Percentiles rank a stretch among this genome's conserved stretches.
Evolutionary conservation across 2,888 invertebrate genomes (phyloP).

Genomic region (Schizotus pectinicornis): DNA sequence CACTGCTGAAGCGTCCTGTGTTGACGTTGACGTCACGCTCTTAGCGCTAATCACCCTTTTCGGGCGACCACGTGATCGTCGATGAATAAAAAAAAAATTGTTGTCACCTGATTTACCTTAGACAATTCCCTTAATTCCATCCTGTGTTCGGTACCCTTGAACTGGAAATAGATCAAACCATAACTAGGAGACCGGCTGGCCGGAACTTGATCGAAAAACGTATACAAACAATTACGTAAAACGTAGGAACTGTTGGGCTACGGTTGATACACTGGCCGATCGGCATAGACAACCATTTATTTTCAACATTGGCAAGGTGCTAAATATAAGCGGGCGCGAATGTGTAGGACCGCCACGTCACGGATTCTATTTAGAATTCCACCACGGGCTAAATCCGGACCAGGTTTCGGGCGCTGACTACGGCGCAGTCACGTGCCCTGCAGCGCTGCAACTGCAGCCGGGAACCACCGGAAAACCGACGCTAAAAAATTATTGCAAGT

Average conservation of each 20-base stretch:
- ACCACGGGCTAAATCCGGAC: constrained; percentile 33
- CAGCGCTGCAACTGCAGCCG: too few relatives aligned
- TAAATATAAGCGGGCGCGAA: constrained; percentile 30
- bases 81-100: background rate
- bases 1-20: too few relatives aligned
- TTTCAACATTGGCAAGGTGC: constrained; percentile 37
- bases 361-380: constrained; percentile 38
- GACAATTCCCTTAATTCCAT: constrained; percentile 20
- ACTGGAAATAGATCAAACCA: background rate
- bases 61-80: too few relatives aligned
- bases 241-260: constrained; percentile 10
- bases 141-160: too few relatives aligned
- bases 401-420: constrained; percentile 1
- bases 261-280: constrained; percentile 25
- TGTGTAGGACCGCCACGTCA: constrained; percentile 34
- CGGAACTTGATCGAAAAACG: background rate
- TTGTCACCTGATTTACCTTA: constrained; percentile 11
- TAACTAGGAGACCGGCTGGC: background rate
- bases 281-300: constrained; percentile 37
- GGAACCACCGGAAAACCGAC: too few relatives aligned
- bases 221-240: constrained; percentile 13
- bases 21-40: too few relatives aligned
- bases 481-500: too few relatives aligned
- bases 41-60: too few relatives aligned
- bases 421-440: background rate